These are phyloP conservation scores for Apodemus sylvaticus DNA, from an alignment of 2,113 vertebrate genomes.

Conservation along the genomic window DNA sequence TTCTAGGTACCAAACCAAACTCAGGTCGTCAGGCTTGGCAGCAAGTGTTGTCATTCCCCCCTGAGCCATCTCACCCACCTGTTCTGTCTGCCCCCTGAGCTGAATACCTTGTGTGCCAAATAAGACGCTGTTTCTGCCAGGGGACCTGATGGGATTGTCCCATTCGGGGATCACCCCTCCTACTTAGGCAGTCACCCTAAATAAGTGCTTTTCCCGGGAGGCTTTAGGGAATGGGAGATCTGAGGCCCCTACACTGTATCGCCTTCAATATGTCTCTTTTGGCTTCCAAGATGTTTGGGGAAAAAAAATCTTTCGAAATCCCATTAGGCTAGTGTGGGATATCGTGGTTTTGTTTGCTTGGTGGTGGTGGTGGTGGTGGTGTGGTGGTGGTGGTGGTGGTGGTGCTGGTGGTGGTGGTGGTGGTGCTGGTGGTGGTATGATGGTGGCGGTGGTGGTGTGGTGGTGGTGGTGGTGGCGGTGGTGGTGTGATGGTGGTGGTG, in stretches of 20 bases:
- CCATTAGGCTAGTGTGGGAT: not conserved
- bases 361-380: too few species aligned
- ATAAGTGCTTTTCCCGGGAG: not conserved
- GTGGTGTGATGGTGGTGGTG: too few species aligned
- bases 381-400: too few species aligned
- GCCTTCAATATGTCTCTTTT: not conserved
- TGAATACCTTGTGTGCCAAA: not conserved
- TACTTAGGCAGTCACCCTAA: not conserved
- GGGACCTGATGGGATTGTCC: not conserved
- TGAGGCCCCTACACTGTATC: not conserved
- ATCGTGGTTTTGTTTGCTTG: not conserved
- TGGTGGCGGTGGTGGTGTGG: too few species aligned
- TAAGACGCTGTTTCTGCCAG: not conserved
- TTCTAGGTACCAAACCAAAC: not conserved
- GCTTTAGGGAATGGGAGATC: not conserved
- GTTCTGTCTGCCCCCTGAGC: not conserved
- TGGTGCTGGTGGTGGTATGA: too few species aligned
- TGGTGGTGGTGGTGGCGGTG: too few species aligned
- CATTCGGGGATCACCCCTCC: not conserved
- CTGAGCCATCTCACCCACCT: not conserved
- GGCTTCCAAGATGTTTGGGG: not conserved
- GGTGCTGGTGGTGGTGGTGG: too few species aligned
- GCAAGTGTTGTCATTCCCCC: not conserved
- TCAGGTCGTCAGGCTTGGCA: not conserved
- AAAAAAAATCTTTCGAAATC: not conserved